Base-by-base conservation (phyloP, 2,888 invertebrate genomes). In the Erebia palarica region DNA sequence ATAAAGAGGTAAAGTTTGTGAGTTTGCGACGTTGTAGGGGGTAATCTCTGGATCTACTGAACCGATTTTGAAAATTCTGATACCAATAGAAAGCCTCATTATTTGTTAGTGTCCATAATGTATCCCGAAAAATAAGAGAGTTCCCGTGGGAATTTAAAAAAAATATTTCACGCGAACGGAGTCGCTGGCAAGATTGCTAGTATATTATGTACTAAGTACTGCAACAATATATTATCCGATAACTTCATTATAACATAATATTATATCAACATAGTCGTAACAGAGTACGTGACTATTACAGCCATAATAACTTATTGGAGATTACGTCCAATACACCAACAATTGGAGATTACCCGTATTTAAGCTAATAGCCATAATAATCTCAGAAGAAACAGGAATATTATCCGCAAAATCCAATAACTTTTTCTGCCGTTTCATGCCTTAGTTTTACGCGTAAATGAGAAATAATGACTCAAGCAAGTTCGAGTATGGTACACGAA, bases 331-430 rank as follows among this genome's bases (percentile, higher is more conserved):
- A 74, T 69, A 69, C 60, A 55, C 67, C 55, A 60, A 72, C 49
- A 68, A 70, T 66, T 53, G 49, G 47, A 68, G 70, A 72, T 74
- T 72, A 74, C 74, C 65, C 53, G 65, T 21, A 59, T 59, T 69
- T 59, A 36, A 66, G 68, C 67, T 75, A 73, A 74, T 70, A 69
- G 69, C 59, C 73, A 42, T 65, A 60, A 65, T 71, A 75, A 73
- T 71, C 51, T 66, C 57, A 27, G 63, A 69, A 70, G 70, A 73
- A 75, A 71, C 60, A 66, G 60, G 21, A 73, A 72, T 70, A 73
- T 69, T 69, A 71, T 69, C 63, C 36, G 51, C 59, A 66, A 69
- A 60, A 67, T 53, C 18, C 68, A 61, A 61, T 36, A 47, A 60
- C 59, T 61, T 68, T 67, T 67, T 67, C 47, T 14, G 44, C 44